Conservation (phyloP, 2,113 vertebrate species). For the Ictalurus furcatus region DNA sequence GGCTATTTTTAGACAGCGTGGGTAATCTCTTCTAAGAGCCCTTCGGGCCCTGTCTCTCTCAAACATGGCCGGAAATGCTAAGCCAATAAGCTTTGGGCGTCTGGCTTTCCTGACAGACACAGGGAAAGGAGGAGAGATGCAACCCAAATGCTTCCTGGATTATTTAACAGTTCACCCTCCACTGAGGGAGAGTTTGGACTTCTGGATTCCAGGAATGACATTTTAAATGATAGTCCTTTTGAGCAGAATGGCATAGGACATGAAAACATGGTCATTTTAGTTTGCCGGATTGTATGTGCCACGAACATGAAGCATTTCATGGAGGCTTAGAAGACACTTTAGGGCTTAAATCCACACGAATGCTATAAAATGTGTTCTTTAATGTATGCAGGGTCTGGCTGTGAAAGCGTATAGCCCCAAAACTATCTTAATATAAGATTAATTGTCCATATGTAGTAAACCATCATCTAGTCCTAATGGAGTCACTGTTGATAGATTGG, state of each 20-base stretch:
- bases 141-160: slow-evolving; percentile 58
- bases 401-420: slow-evolving; percentile 38
- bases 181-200: slow-evolving; percentile 47
- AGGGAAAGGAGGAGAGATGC: slow-evolving; percentile 18
- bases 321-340: slow-evolving; percentile 7
- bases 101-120: slow-evolving; percentile 69
- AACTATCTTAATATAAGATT: slow-evolving; percentile 46
- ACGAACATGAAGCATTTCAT: not conserved
- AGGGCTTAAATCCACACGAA: slow-evolving; percentile 5
- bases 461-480: slow-evolving; percentile 37
- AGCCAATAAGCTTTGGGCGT: slow-evolving; percentile 86
- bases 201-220: slow-evolving; percentile 54
- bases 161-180: slow-evolving; percentile 64
- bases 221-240: slow-evolving; percentile 18
- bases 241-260: slow-evolving; percentile 8
- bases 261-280: not conserved
- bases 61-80: slow-evolving; percentile 91
- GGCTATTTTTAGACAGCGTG: slow-evolving; percentile 88
- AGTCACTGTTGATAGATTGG: slow-evolving; percentile 43
- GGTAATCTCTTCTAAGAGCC: slow-evolving; percentile 92
- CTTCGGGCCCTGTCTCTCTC: slow-evolving; percentile 84
- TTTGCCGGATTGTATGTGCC: not conserved
- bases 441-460: slow-evolving; percentile 42
- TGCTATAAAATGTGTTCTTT: slow-evolving; percentile 3
- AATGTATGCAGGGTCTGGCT: slow-evolving; percentile 25